Evolutionary conservation across 2,797 vertebrate species (phyloP).

Genomic region (Agapornis canus): DNA sequence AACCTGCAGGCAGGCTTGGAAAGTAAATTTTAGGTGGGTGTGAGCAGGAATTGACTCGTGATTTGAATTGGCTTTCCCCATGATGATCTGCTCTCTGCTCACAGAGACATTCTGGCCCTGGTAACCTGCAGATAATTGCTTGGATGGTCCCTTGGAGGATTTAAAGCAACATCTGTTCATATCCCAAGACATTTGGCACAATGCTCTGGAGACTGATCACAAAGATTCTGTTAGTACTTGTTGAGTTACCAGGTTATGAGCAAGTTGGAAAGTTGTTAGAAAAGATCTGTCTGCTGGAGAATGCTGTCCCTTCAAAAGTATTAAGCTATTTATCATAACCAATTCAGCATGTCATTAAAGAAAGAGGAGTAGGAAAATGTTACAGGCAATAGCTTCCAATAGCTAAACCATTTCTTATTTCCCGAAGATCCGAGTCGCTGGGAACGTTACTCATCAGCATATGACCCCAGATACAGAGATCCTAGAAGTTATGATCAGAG

Average conservation of each 20-base stretch:
- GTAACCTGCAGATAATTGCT: neutral
- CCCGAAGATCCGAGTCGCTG: conserved; percentile 76
- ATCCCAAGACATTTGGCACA: neutral
- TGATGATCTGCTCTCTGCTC: neutral
- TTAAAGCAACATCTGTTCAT: neutral
- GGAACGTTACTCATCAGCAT: conserved; percentile 80
- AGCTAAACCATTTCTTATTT: neutral
- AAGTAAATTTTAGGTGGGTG: neutral
- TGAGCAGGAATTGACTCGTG: neutral
- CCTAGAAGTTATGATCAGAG: conserved; percentile 82
- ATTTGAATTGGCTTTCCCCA: neutral
- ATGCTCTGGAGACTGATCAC: neutral
- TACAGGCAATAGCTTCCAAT: rapidly evolving
- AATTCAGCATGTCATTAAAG: neutral
- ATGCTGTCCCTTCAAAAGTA: neutral
- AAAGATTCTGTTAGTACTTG: neutral
- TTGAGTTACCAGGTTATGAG: neutral
- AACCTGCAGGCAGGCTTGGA: neutral
- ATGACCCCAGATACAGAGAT: conserved; percentile 86
- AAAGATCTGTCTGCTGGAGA: neutral
- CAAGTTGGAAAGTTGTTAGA: neutral
- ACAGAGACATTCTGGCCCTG: neutral
- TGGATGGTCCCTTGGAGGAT: neutral
- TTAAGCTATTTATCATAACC: neutral
- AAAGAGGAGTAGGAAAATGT: neutral